These are phyloP conservation scores for Siniperca obscura DNA, from an alignment of 2,797 vertebrate genomes.

Conservation along the genomic window DNA sequence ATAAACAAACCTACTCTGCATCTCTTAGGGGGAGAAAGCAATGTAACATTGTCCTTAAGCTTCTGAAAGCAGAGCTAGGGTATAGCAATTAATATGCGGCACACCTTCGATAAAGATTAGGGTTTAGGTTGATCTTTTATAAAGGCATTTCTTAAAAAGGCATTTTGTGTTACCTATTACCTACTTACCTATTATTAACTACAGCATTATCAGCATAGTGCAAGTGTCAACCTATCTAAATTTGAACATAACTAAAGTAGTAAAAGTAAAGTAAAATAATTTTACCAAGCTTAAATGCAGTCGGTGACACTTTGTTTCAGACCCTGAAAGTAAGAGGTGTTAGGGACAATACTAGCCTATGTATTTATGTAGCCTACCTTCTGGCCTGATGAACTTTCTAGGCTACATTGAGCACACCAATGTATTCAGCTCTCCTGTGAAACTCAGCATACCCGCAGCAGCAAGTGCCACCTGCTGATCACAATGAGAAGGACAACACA, in stretches of 20 bases:
- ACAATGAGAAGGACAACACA: conserved; percentile 3
- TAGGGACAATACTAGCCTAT: not conserved
- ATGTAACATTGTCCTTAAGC: no score
- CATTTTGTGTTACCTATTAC: not conserved
- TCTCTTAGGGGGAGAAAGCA: not conserved
- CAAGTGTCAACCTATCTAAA: not conserved
- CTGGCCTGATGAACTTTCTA: no score
- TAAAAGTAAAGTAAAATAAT: no score
- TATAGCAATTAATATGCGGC: not conserved
- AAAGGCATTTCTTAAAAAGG: no score
- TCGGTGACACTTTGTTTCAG: not conserved
- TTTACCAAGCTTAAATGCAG: not conserved
- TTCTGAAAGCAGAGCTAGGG: not conserved
- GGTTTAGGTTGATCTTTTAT: no score
- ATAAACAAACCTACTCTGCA: not conserved
- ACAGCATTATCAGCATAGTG: not conserved
- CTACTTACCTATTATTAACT: not conserved
- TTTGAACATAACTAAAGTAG: not conserved
- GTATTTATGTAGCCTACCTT: not conserved
- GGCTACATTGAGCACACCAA: no score
- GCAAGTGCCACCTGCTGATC: conserved; percentile 70
- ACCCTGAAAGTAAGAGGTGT: not conserved
- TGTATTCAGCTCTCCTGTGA: not conserved
- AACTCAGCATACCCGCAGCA: not conserved
- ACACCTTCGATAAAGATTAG: not conserved